These are phyloP conservation scores for Cheilosia urbana DNA, from an alignment of 2,888 invertebrate species.

Conservation along the genomic window DNA sequence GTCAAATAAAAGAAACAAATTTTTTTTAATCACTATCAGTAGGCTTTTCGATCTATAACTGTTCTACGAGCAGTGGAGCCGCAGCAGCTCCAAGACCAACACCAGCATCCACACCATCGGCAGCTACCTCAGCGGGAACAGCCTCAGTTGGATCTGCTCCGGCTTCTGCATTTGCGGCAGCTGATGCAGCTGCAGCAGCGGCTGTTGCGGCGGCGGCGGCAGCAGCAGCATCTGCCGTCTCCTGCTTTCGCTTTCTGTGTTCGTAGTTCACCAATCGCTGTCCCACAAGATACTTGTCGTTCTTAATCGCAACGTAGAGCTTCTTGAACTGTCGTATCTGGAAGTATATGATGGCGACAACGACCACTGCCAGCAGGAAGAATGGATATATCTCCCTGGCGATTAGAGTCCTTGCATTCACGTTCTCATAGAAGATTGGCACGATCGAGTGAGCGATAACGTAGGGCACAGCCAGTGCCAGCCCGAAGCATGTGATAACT, in stretches of 20 bases:
- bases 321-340: constrained; percentile 97
- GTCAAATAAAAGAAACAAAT: constrained; percentile 63
- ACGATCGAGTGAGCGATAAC: constrained; percentile 91
- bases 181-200: constrained; percentile 51
- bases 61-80: constrained; percentile 70
- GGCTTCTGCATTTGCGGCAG: constrained; percentile 40
- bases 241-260: constrained; percentile 88
- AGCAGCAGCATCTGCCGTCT: constrained; percentile 78
- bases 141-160: constrained; percentile 39
- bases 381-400: constrained; percentile 95
- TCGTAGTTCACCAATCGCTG: constrained; percentile 98
- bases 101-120: not conserved
- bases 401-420: constrained; percentile 89
- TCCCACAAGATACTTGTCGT: constrained; percentile 99
- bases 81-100: constrained; percentile 42
- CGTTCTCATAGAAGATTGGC: constrained; percentile 87
- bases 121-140: constrained; percentile 41
- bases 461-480: constrained; percentile 97
- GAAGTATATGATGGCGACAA: constrained; percentile 89
- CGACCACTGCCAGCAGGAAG: constrained; percentile 89
- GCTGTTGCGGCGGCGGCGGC: constrained; percentile 76
- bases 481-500: constrained; percentile 93
- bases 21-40: constrained; percentile 68
- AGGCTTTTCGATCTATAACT: constrained; percentile 73
- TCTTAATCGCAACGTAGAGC: constrained; percentile 98